Evolutionary conservation across 2,113 vertebrate species (phyloP).

Genomic region (Rhodinocichla rosea): DNA sequence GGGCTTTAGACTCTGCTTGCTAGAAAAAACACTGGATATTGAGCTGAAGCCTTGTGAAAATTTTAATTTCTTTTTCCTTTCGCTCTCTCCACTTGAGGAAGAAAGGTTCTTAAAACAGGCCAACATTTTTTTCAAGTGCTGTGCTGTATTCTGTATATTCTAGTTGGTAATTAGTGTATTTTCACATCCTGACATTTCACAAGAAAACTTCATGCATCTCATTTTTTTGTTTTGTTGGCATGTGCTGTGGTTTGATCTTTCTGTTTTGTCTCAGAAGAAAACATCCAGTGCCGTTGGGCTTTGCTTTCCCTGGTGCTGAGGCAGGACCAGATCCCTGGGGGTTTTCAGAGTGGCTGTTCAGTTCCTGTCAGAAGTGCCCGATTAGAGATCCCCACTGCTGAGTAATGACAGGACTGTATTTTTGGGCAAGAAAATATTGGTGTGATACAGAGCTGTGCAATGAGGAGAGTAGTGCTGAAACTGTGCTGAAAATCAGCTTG

Average conservation of each 20-base stretch:
- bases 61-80: not conserved
- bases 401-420: not conserved
- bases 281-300: accelerated
- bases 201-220: not conserved
- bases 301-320: not conserved
- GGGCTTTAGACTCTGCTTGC: not conserved
- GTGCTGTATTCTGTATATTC: not conserved
- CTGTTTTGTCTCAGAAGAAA: not conserved
- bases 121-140: not conserved
- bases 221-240: not conserved
- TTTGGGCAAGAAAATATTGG: not conserved
- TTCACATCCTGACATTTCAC: not conserved
- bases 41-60: not conserved
- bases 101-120: not conserved
- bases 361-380: not conserved
- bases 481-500: not conserved
- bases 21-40: not conserved
- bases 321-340: accelerated
- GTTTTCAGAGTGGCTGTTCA: not conserved
- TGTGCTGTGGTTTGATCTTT: not conserved
- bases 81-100: not conserved
- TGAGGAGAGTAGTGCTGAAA: not conserved
- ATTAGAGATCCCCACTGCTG: not conserved
- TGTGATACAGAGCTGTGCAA: not conserved
- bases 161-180: not conserved